Base-by-base conservation (phyloP, 2,888 invertebrate species). In the Microctonus hyperodae region DNA sequence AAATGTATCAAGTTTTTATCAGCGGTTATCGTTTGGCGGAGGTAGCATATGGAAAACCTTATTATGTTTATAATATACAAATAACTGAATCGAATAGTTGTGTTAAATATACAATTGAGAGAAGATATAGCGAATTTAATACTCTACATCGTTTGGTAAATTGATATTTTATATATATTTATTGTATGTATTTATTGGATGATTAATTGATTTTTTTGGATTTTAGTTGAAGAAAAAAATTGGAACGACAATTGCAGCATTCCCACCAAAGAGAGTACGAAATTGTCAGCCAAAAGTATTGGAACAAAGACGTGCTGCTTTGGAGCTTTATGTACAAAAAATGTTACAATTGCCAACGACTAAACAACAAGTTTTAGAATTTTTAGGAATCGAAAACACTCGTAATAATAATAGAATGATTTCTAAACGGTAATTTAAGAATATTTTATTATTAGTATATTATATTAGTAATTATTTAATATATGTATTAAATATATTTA, bases 241-340 rank as follows among this genome's bases (percentile, higher is more conserved):
- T 51, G 82, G 81, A 53, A 86, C 87, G 0, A 7, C 44, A 20
- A 44, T 44, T 44, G 87, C 87, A 37, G 85, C 87, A 50, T 89
- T 88, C 80, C 88, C 88, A 20, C 88, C 88, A 0, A 88, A 89
- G 72, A 84, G 87, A 73, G 86, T 88, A 3, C 81, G 88, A 69
- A 88, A 88, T 75, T 86, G 85, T 44, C 88, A 87, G 70, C 84
- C 86, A 9, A 88, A 88, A 77, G 86, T 88, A 16, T 81, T 88
- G 55, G 88, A 89, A 75, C 87, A 87, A 57, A 83, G 88, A 64
- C 78, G 88, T 71, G 83, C 83, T 48, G 86, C 86, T 53, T 73
- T 89, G 62, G 87, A 89, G 75, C 75, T 81, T 62, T 89, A 88
- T 72, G 76, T 88, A 44, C 88, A 88, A 78, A 87, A 84, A 71